Percentiles rank a stretch among this genome's conserved stretches.
Evolutionary conservation across 1,140 invertebrate species (phyloP).

Genomic region (Tetragnatha versicolor): DNA sequence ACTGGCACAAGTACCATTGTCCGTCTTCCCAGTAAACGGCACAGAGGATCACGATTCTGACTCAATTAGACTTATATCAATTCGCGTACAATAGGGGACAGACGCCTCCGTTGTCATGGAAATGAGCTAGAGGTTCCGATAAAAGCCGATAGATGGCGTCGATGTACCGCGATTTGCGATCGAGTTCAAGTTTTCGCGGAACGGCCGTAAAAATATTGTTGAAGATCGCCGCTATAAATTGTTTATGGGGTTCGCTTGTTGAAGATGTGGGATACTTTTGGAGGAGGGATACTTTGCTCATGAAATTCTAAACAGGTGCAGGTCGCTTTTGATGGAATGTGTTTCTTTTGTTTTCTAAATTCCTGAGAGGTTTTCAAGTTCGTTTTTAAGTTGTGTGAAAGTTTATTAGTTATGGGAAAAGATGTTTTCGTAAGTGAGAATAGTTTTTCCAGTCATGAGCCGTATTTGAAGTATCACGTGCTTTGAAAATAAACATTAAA

Average conservation of each 20-base stretch:
- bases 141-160: constrained; percentile 30
- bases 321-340: too few relatives aligned
- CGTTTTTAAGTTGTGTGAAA: too few relatives aligned
- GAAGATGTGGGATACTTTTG: background rate
- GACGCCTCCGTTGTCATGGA: constrained; percentile 11
- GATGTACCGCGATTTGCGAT: background rate
- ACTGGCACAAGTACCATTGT: constrained; percentile 44
- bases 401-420: too few relatives aligned
- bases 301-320: too few relatives aligned
- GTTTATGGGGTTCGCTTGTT: background rate
- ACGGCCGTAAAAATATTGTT: constrained; percentile 12
- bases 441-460: too few relatives aligned
- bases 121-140: background rate
- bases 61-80: background rate
- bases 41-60: constrained; percentile 20
- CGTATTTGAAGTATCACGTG: too few relatives aligned
- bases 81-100: background rate
- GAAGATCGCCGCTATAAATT: constrained; percentile 6
- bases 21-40: constrained; percentile 1
- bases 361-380: too few relatives aligned
- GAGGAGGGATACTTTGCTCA: too few relatives aligned
- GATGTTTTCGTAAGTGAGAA: too few relatives aligned
- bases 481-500: too few relatives aligned
- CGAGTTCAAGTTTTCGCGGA: background rate
- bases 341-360: too few relatives aligned